Conservation (phyloP, 2,113 vertebrate species). For the Melanostigma gelatinosum region DNA sequence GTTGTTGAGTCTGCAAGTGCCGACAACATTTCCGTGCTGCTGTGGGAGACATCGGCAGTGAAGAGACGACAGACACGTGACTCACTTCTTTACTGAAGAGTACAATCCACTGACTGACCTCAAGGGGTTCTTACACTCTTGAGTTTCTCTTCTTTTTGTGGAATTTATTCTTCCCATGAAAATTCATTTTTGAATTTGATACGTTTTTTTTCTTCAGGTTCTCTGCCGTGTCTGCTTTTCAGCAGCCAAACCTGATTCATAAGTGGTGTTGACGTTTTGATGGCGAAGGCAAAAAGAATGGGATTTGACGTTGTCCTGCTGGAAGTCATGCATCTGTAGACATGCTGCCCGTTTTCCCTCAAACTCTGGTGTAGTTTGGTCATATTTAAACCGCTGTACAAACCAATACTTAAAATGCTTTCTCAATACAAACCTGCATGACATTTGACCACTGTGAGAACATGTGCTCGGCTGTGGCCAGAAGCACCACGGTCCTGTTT, state of each 20-base stretch:
- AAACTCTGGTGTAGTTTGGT: background rate
- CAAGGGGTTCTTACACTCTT: slow-evolving; percentile 17
- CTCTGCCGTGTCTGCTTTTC: background rate
- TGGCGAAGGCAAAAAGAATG: too few species aligned
- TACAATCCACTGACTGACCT: slow-evolving; percentile 28
- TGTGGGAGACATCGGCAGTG: slow-evolving; percentile 13
- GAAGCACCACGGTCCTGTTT: slow-evolving; percentile 18
- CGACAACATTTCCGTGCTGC: slow-evolving; percentile 18
- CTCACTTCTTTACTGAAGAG: slow-evolving; percentile 50
- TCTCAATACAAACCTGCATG: slow-evolving; percentile 18
- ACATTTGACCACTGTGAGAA: slow-evolving; percentile 67
- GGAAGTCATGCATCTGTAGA: slow-evolving; percentile 7
- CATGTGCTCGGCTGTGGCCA: slow-evolving; percentile 30
- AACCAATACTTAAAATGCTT: background rate
- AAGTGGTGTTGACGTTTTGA: background rate
- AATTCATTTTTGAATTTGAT: background rate
- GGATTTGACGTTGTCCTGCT: background rate
- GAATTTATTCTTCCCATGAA: slow-evolving; percentile 17
- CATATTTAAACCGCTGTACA: slow-evolving; percentile 19
- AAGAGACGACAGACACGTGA: slow-evolving; percentile 43
- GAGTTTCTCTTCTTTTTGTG: slow-evolving; percentile 3
- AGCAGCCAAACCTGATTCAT: slow-evolving; percentile 19
- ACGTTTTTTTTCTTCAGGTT: background rate
- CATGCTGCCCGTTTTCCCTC: background rate
- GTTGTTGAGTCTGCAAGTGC: slow-evolving; percentile 46